Conservation (phyloP, 2,113 vertebrate genomes). For the Dunckerocampus dactyliophorus region DNA sequence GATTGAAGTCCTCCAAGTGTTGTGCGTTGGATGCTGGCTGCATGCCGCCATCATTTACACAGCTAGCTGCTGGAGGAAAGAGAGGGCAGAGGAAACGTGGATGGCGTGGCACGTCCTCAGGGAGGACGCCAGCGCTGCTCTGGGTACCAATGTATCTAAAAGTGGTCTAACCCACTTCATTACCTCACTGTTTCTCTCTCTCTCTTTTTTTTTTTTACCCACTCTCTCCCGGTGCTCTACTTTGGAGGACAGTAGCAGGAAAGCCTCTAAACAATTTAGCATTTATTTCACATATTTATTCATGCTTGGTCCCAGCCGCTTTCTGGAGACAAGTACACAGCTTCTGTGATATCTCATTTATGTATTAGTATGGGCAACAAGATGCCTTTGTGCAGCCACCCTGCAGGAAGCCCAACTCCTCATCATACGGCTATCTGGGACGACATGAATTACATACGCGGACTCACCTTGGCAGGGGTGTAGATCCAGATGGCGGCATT, state of each 20-base stretch:
- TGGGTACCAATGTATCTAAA: conserved; percentile 25
- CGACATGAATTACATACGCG: not conserved
- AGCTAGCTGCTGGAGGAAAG: conserved; percentile 19
- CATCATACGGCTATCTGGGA: not conserved
- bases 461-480: conserved; percentile 89
- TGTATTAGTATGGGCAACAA: conserved; percentile 22
- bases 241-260: conserved; percentile 36
- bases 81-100: conserved; percentile 13
- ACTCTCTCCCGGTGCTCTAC: conserved; percentile 30
- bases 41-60: conserved; percentile 21
- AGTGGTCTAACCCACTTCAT: conserved; percentile 45
- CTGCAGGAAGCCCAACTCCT: too few species aligned
- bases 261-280: conserved; percentile 43
- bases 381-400: too few species aligned
- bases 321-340: conserved; percentile 46
- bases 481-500: conserved; percentile 99
- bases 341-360: conserved; percentile 55
- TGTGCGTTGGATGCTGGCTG: conserved; percentile 28
- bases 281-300: conserved; percentile 70
- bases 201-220: conserved; percentile 21
- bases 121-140: conserved; percentile 14
- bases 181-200: conserved; percentile 31
- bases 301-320: conserved; percentile 40
- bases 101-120: conserved; percentile 18
- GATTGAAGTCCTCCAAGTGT: not conserved